Evolutionary conservation across 2,797 vertebrate genomes (phyloP).

Genomic region (Syndactyla subalaris): DNA sequence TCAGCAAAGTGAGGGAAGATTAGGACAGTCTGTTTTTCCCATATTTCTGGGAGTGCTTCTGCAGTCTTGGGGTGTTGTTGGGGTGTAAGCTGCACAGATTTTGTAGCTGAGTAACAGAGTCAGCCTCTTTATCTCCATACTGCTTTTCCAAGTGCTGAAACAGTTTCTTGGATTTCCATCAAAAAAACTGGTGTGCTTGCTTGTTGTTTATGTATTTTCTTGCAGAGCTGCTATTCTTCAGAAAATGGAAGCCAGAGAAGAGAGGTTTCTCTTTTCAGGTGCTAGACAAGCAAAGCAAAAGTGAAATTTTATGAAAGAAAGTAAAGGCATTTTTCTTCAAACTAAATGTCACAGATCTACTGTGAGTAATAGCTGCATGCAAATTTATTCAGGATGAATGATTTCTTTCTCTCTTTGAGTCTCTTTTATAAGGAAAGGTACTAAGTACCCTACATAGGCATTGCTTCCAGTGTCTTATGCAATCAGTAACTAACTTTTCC

Average conservation of each 20-base stretch:
- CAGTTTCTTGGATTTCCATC: neutral
- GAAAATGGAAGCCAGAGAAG: neutral
- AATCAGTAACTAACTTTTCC: neutral
- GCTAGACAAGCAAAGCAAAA: neutral
- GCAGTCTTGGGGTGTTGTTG: neutral
- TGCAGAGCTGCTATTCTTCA: neutral
- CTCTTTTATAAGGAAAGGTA: neutral
- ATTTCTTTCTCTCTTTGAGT: neutral
- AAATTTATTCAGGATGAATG: neutral
- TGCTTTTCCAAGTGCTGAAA: neutral
- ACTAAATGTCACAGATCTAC: neutral
- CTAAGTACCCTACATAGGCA: neutral
- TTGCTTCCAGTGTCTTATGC: neutral
- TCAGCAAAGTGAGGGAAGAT: neutral
- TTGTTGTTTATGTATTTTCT: neutral
- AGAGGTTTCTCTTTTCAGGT: neutral
- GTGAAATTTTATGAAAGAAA: slow-evolving; percentile 24
- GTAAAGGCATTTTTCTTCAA: slow-evolving; percentile 5
- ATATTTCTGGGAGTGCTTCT: neutral
- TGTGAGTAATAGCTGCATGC: neutral
- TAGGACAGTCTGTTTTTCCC: neutral
- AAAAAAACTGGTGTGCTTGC: neutral
- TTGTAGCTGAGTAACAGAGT: neutral
- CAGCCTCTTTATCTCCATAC: neutral
- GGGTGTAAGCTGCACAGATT: neutral